Base-by-base conservation (phyloP, 1,140 invertebrate species). In the Camponotus vicinus region DNA sequence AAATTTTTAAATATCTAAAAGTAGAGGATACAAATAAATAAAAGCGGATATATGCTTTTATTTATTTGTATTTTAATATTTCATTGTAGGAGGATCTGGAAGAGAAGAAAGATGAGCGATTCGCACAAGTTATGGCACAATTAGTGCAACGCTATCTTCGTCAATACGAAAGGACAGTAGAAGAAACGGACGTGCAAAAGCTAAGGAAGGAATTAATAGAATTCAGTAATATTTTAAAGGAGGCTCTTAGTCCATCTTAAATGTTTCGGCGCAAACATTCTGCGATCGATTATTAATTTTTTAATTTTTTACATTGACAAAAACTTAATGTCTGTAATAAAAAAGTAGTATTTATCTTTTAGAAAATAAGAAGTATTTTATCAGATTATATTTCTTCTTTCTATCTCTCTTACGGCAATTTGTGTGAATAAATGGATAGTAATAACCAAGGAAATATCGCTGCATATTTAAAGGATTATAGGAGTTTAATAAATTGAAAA, bases 61-160 rank as follows among this genome's bases (percentile, higher is more conserved):
- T 64, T 40, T 18, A 34, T 37, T 13, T 45, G 27, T 64, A 27
- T 27, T 27, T 55, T 40, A 27, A 21, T n/a, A 37, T 49, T 13
- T 27, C 34, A n/a, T 27, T 71, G 13, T 34, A 93, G 92, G 92
- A 93, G 57, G 79, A 90, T 21, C 9, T 89, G 2, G 77, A 83
- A 15, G 84, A 89, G 15, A 87, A 90, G 0, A 87, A 89, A 34
- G 87, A 89, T 7, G 18, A 84, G 27, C 93, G 95, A 40, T 96
- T 95, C 88, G 93, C 94, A 0, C 91, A 95, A n/a, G 76, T 96
- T 7, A 96, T 96, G 95, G 92, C 95, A 0, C 93, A 95, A 55
- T 85, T 96, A 37, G 94, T 96, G 4, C 96, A 96, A 90, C 90
- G 96, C 80, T 96, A 96, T 87, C 96, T 96, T 85, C 93, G 95